A percentile compares a stretch with the other conserved stretches of the same genome.
Evolutionary conservation across 2,888 invertebrate species (phyloP).

Genomic region (Orchesellides sinensis): DNA sequence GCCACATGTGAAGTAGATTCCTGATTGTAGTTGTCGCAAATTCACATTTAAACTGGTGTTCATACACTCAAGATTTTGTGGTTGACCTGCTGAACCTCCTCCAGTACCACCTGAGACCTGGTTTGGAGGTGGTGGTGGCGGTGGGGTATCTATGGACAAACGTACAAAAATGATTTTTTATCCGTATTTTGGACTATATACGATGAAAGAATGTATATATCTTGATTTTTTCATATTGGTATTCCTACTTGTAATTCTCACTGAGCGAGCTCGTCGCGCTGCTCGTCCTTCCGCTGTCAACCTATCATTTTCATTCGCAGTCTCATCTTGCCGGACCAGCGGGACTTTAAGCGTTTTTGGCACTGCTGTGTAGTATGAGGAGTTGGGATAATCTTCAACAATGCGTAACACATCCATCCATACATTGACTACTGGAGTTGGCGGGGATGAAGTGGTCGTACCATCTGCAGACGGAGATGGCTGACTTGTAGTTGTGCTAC

Average conservation of each 20-base stretch:
- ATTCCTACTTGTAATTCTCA: conserved; percentile 1
- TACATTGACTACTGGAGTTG: not conserved
- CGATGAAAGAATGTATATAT: no score
- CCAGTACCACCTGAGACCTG: not conserved
- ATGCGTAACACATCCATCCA: conserved; percentile 11
- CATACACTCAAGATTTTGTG: not conserved
- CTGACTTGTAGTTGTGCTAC: not conserved
- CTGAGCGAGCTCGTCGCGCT: conserved; percentile 11
- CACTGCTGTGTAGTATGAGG: not conserved
- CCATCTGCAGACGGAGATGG: not conserved
- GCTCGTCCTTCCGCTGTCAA: not conserved
- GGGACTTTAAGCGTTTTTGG: conserved; percentile 13
- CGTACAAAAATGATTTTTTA: not conserved
- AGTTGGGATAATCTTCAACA: not conserved
- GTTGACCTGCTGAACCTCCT: not conserved
- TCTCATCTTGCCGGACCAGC: not conserved
- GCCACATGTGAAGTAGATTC: conserved; percentile 39
- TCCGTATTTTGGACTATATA: not conserved
- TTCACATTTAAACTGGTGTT: conserved; percentile 34
- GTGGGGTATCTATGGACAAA: not conserved
- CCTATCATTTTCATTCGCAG: not conserved
- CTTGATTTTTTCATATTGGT: no score
- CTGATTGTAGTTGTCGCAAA: conserved; percentile 29
- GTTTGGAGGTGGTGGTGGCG: not conserved
- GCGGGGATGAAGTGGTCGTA: not conserved